A percentile compares a stretch with the other conserved stretches of the same genome.
These are phyloP conservation scores for Zoanthus solanderi DNA, from an alignment of 92 coral and sea anemone species.

Conservation along the genomic window DNA sequence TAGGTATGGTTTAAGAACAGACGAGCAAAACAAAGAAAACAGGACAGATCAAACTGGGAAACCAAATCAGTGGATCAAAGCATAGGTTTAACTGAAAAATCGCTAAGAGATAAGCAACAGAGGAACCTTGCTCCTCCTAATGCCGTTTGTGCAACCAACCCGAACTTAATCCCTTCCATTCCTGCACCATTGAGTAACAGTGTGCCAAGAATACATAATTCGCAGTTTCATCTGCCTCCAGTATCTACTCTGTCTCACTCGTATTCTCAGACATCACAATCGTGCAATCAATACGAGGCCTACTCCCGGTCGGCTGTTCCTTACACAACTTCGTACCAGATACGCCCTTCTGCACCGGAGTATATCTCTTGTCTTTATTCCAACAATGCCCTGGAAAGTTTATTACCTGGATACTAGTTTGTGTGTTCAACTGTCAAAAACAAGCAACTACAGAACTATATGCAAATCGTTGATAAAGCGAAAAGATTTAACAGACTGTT, in stretches of 20 bases:
- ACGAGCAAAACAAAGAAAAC: conserved; percentile 92
- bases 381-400: conserved; percentile 22
- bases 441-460: not conserved
- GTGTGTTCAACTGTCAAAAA: not conserved
- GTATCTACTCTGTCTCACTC: conserved; percentile 27
- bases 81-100: not conserved
- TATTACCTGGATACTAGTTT: conserved; percentile 24
- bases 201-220: conserved; percentile 24
- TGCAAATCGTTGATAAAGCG: no score
- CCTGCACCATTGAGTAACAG: conserved; percentile 18
- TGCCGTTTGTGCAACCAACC: conserved; percentile 33
- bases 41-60: conserved; percentile 63
- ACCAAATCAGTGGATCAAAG: conserved; percentile 36
- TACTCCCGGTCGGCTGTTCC: conserved; percentile 33
- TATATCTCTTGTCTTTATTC: conserved; percentile 31
- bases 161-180: conserved; percentile 32
- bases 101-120: not conserved
- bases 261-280: conserved; percentile 26
- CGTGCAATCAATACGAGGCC: conserved; percentile 28
- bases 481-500: no score
- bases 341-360: conserved; percentile 32
- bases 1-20: conserved; percentile 99
- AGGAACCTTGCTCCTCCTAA: conserved; percentile 36
- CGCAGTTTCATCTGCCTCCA: conserved; percentile 40
- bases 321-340: conserved; percentile 27